Evolutionary conservation across 30 jellyfish, hydroid and myxozoan species (phyloP).

Genomic region (Cassiopea andromeda): DNA sequence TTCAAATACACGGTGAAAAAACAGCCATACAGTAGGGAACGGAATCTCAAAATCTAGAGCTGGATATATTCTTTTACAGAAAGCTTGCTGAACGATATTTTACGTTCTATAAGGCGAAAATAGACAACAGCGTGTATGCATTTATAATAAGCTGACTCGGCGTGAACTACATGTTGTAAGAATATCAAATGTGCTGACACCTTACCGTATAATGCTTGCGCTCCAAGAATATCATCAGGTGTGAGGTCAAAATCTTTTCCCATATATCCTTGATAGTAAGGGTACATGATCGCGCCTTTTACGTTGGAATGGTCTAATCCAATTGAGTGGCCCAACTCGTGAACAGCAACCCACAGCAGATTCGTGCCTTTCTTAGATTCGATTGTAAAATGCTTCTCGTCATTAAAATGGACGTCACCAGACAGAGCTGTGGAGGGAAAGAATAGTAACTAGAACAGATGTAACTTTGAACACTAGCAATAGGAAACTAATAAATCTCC

Average conservation of each 20-base stretch:
- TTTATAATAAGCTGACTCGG: too few relatives aligned
- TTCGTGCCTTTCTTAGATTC: conserved; percentile 64
- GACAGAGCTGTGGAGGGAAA: conserved; percentile 52
- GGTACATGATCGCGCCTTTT: conserved; percentile 84
- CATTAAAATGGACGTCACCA: conserved; percentile 98
- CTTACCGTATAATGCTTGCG: conserved; percentile 91
- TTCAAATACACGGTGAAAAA: too few relatives aligned
- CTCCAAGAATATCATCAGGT: conserved; percentile 86
- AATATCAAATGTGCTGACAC: not conserved
- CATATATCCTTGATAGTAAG: conserved; percentile 66
- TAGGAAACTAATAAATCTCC: too few relatives aligned
- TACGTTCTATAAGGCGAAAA: too few relatives aligned
- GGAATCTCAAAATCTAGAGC: too few relatives aligned
- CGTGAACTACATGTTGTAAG: too few relatives aligned
- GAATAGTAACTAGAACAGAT: too few relatives aligned
- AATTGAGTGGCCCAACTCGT: conserved; percentile 88
- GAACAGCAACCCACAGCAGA: conserved; percentile 89
- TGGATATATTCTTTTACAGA: too few relatives aligned
- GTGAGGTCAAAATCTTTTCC: conserved; percentile 72
- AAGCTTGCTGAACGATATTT: too few relatives aligned
- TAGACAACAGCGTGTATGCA: too few relatives aligned
- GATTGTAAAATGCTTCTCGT: conserved; percentile 73
- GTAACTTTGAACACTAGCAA: too few relatives aligned
- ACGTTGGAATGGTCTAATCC: conserved; percentile 92
- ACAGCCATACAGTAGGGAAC: too few relatives aligned